These are phyloP conservation scores for Mus spretus DNA, from an alignment of 2,797 vertebrate species.

Conservation along the genomic window DNA sequence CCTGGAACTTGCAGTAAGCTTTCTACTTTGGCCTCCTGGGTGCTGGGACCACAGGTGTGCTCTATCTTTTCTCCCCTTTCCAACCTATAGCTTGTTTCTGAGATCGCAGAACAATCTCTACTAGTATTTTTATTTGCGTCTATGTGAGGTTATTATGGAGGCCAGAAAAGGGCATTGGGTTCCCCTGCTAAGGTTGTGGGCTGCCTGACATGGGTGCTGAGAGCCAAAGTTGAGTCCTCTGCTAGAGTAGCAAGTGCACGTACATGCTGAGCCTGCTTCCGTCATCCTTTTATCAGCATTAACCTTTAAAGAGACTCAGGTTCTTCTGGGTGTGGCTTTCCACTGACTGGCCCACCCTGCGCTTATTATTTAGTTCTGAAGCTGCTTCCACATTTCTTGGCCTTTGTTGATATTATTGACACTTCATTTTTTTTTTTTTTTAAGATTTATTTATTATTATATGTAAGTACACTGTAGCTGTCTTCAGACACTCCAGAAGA, in stretches of 20 bases:
- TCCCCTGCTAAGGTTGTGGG: background rate
- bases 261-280: background rate
- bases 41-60: too few species aligned
- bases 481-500: too few species aligned
- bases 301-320: background rate
- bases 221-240: background rate
- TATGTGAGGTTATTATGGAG: background rate
- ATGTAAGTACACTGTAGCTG: too few species aligned
- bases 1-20: background rate
- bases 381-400: background rate
- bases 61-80: background rate
- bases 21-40: background rate
- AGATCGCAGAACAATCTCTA: background rate
- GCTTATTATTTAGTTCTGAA: background rate
- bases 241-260: background rate
- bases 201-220: background rate
- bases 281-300: background rate
- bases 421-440: too few species aligned
- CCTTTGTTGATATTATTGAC: background rate
- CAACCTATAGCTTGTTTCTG: background rate
- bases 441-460: too few species aligned
- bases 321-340: background rate
- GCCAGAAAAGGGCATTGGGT: background rate
- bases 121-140: background rate
- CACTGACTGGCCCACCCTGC: background rate